Percentiles rank a stretch among this genome's conserved stretches.
Conservation (phyloP, 2,797 vertebrate genomes). For the Argentina silus region DNA sequence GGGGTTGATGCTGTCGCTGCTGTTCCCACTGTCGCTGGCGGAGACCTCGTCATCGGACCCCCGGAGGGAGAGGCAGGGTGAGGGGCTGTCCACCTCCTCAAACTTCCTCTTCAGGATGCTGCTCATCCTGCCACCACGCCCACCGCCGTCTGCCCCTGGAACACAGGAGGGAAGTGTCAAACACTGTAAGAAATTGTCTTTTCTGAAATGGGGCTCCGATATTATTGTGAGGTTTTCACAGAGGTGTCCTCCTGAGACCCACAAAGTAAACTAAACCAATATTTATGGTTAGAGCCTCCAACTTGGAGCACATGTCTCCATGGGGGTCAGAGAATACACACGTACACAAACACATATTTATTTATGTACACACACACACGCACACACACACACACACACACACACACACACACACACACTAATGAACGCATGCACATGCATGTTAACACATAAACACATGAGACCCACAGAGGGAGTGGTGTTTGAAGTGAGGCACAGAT, state of each 20-base stretch:
- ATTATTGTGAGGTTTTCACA: background rate
- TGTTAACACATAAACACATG: background rate
- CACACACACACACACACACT: background rate
- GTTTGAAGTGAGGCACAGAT: background rate
- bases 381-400: background rate
- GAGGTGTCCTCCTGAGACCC: too few species aligned
- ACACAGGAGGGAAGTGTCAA: background rate
- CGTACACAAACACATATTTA: too few species aligned
- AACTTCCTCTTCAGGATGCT: constrained; percentile 90
- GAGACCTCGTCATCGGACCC: constrained; percentile 88
- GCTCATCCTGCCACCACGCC: constrained; percentile 71
- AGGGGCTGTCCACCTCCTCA: constrained; percentile 83
- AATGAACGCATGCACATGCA: background rate
- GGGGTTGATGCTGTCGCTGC: constrained; percentile 89
- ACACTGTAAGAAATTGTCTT: background rate
- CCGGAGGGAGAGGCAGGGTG: constrained; percentile 84
- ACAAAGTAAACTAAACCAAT: too few species aligned
- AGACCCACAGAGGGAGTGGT: background rate
- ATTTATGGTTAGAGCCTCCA: too few species aligned
- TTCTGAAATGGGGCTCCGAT: too few species aligned
- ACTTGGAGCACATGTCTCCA: too few species aligned
- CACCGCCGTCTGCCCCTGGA: constrained; percentile 45
- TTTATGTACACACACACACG: too few species aligned
- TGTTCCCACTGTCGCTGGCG: constrained; percentile 90
- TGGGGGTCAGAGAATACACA: too few species aligned